Base-by-base conservation (phyloP, 2,888 invertebrate genomes). In the Bombyx huttoni region DNA sequence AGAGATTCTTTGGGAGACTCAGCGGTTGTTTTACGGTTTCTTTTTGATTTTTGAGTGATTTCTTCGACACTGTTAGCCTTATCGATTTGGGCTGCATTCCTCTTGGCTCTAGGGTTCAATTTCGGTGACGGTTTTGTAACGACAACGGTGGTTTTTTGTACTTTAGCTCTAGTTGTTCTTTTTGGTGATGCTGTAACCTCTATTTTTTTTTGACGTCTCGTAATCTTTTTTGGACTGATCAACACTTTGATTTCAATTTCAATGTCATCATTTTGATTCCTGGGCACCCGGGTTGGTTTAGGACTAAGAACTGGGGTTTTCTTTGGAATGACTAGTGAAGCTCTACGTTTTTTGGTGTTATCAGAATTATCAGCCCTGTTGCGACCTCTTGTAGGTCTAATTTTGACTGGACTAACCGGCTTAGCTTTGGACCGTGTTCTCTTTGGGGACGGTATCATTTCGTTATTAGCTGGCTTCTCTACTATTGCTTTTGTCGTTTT, bases 241-340 rank as follows among this genome's bases (percentile, higher is more conserved):
- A 12, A 40, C 8, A 40, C 48, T 46, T 48, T 54, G 45, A 54
- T 55, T 13, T 52, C 57, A 1, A 56, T 53, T 52, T 54, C 53
- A 48, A 55, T 61, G 14, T 59, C 53, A 33, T 59, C 58, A 1
- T 58, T 51, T 24, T 24, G 2, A 24, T 24, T 24, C 24, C 24
- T 24, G 5, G 58, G 34, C 10, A 57, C 50, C 48, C 53, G 54
- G 2, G 53, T 46, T 1, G 51, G 52, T 51, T 57, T 53, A 3
- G 61, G 54, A 34, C 48, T 55, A 1, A 35, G 13, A 8, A 62
- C 60, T 0, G 80, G 80, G 0, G 70, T 51, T 57, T 75, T 81
- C 52, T 81, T 80, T 1, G 67, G 52, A 6, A 81, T 66, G 10
- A 78, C 70, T 13, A 81, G 54, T 2, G 74, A 70, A 0, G 64